Conservation (phyloP, 2,888 invertebrate genomes). For the Sarcophaga variegata region DNA sequence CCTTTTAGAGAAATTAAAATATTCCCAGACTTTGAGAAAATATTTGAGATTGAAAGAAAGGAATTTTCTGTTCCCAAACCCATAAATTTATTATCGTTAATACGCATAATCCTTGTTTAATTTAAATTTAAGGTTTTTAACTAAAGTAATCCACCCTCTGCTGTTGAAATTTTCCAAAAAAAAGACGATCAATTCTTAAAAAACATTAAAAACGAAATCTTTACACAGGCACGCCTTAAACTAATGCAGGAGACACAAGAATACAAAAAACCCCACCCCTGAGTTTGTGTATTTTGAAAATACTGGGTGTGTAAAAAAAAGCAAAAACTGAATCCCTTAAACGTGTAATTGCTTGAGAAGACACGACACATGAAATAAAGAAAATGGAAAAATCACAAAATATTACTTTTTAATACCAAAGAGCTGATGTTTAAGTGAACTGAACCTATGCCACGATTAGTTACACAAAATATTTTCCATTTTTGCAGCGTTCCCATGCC, state of each 20-base stretch:
- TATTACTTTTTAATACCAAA: slow-evolving; percentile 68
- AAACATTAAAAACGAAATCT: slow-evolving; percentile 47
- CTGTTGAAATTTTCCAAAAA: background rate
- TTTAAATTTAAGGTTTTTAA: slow-evolving; percentile 52
- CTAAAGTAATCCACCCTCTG: slow-evolving; percentile 44
- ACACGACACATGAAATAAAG: slow-evolving; percentile 42
- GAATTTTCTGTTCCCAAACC: slow-evolving; percentile 44
- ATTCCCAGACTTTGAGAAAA: slow-evolving; percentile 29
- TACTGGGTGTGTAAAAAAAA: background rate
- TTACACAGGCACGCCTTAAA: slow-evolving; percentile 57
- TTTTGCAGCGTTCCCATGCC: slow-evolving; percentile 50
- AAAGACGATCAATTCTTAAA: slow-evolving; percentile 55
- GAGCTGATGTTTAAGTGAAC: slow-evolving; percentile 45
- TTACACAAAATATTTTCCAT: slow-evolving; percentile 49
- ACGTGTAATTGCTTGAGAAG: slow-evolving; percentile 54
- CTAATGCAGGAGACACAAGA: slow-evolving; percentile 20
- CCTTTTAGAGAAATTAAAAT: slow-evolving; percentile 60
- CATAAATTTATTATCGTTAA: slow-evolving; percentile 57
- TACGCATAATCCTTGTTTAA: slow-evolving; percentile 59
- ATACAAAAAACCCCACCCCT: slow-evolving; percentile 34
- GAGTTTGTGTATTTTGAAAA: background rate
- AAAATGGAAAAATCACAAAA: slow-evolving; percentile 30
- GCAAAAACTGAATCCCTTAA: slow-evolving; percentile 48
- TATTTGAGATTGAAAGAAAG: slow-evolving; percentile 12
- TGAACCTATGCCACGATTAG: slow-evolving; percentile 69